Base-by-base conservation (phyloP, 2,888 invertebrate genomes). In the Craniophora ligustri region DNA sequence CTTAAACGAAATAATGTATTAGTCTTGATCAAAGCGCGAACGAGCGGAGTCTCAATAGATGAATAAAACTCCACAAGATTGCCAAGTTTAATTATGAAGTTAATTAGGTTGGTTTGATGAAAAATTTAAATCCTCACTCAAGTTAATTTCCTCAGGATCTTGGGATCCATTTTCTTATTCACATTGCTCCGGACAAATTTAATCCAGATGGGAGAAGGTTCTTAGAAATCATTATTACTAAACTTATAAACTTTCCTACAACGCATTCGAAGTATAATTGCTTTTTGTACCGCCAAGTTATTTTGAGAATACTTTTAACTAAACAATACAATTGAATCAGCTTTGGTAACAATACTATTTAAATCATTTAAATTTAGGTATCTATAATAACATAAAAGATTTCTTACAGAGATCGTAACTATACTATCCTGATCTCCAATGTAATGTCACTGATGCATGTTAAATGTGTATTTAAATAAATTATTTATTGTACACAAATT, bases 81-180 rank as follows among this genome's bases (percentile, higher is more conserved):
- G 78, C 86, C 81, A 84, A 88, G 85, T 90, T 91, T 91, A 88
- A 90, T 90, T 89, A 89, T 85, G 83, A 89, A 91, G 86, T 88
- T 91, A 91, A 91, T 91, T 88, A 91, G 85, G 81, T 87, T 81
- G 86, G 89, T 89, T 85, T 86, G 87, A 91, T 90, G 89, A 92
- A 91, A 90, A 91, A 87, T 91, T 90, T 87, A 85, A 89, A 89
- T 87, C 88, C 79, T 82, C 81, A 84, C 85, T 88, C 84, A 85
- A 89, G 90, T 86, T 88, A 88, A 91, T 89, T 91, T 89, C 83
- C 87, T 85, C 78, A 67, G 84, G 77, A 87, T 79, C 82, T 76
- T 59, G 73, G 79, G 81, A 85, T 81, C 76, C 83, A 84, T 86
- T 89, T 87, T 86, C 85, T 86, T 79, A 81, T 86, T 85, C 85